Evolutionary conservation across 2,113 vertebrate genomes (phyloP).

Genomic region (Hepsetus odoe): DNA sequence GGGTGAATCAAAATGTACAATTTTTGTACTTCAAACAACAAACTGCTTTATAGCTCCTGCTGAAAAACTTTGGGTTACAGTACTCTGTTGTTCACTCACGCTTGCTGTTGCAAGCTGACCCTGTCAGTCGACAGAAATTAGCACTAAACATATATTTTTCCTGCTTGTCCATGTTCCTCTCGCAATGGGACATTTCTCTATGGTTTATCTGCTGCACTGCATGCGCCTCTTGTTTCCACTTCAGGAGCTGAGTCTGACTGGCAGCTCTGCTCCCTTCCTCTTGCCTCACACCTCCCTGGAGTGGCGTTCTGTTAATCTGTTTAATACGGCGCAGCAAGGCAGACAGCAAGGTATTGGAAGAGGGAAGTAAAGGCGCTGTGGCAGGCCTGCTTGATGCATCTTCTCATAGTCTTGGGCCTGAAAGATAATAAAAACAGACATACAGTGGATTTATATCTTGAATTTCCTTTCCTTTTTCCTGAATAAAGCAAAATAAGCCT

Average conservation of each 20-base stretch:
- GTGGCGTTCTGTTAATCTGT: slow-evolving; percentile 70
- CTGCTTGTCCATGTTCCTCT: too few species aligned
- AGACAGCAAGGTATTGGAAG: slow-evolving; percentile 61
- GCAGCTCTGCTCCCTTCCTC: slow-evolving; percentile 35
- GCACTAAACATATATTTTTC: too few species aligned
- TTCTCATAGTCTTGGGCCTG: neutral
- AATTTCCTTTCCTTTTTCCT: too few species aligned
- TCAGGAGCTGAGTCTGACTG: slow-evolving; percentile 59
- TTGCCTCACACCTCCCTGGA: slow-evolving; percentile 56
- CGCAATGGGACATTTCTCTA: slow-evolving; percentile 40
- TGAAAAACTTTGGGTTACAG: too few species aligned
- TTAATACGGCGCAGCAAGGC: slow-evolving; percentile 65
- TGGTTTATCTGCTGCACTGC: slow-evolving; percentile 52
- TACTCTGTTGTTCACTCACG: too few species aligned
- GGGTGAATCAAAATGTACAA: too few species aligned
- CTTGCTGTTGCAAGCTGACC: too few species aligned
- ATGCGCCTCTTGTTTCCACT: slow-evolving; percentile 53
- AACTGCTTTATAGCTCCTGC: too few species aligned
- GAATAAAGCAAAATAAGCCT: too few species aligned
- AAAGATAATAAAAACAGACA: neutral
- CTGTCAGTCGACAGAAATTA: too few species aligned
- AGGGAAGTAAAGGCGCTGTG: slow-evolving; percentile 49
- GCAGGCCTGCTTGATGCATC: slow-evolving; percentile 34
- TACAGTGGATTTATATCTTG: too few species aligned
- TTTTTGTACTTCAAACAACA: too few species aligned